Evolutionary conservation across 1,140 invertebrate genomes (phyloP), one percentile per base, ranked within the genome.

Genomic region (Lasioglossum baleicum): DNA sequence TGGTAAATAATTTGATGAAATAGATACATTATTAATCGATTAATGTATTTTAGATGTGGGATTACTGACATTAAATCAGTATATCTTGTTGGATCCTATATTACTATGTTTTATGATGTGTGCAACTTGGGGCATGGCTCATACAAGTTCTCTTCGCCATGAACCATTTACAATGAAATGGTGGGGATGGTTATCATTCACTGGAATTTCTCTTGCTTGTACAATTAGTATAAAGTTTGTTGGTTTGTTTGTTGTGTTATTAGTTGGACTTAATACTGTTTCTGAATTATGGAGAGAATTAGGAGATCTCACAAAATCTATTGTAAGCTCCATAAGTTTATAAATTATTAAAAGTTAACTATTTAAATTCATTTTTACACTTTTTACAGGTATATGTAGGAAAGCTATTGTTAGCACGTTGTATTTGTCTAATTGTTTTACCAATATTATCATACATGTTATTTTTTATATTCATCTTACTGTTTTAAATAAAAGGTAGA

Each of bases 171-270:
- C 94, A 22, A 31, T 87, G 1, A 64, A 83, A 7, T 98, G 97
- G 97, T 98, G 97, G 97, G 88, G 92, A 40, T 99, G 97, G 97
- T 93, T 99, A 70, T 85, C 94, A 42, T 95, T 97, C 82, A 97
- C 98, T 17, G 98, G 98, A 53, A 90, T 96, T 2, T 97, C 97
- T 90, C 93, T 99, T 20, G 95, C 98, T 11, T 98, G 97, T 91
- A 96, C 98, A 10, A 96, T 98, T 77, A 98, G 98, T 83, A 98
- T 99, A 0, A 99, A 99, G 94, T 99, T 99, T 94, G 98, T 99
- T 75, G 98, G 98, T 11, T 93, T 99, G 20, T 99, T 99, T 94
- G 96, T 98, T 63, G 96, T 99, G 6, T 88, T 98, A 56, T 94
- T 98, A 64, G 96, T 98, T 82, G 98, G 98, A 63, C 89, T 99